Evolutionary conservation across 2,888 invertebrate species (phyloP).

Genomic region (Hydropsyche betteni): DNA sequence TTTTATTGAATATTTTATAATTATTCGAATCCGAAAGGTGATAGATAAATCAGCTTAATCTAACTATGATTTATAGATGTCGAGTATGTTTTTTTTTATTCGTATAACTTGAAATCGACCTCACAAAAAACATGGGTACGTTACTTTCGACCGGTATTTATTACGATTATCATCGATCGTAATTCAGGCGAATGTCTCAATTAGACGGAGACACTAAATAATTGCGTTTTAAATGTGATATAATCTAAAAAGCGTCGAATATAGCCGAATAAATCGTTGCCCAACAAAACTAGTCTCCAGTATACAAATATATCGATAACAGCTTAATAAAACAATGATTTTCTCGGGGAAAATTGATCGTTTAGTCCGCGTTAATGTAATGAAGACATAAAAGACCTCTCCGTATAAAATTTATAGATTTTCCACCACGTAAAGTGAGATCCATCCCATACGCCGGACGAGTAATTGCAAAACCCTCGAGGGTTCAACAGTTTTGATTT

Average conservation of each 20-base stretch:
- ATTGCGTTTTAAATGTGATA: conserved; percentile 34
- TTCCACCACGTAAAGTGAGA: neutral
- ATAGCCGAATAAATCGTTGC: conserved; percentile 28
- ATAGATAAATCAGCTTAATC: conserved; percentile 12
- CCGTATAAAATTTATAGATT: conserved; percentile 14
- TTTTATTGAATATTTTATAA: no score
- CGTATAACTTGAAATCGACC: neutral
- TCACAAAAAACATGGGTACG: neutral
- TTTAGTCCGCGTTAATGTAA: conserved; percentile 4
- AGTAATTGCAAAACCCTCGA: conserved; percentile 6
- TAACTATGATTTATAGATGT: conserved; percentile 1
- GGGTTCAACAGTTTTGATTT: conserved; percentile 12
- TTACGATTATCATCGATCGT: conserved; percentile 15
- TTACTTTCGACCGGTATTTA: conserved; percentile 18
- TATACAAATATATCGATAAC: no score
- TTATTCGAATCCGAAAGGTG: neutral
- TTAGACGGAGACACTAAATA: conserved; percentile 39
- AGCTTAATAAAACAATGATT: no score
- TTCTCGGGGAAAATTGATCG: neutral
- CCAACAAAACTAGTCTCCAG: conserved; percentile 10
- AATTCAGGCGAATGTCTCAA: conserved; percentile 34
- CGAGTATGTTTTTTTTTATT: neutral
- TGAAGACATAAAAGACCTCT: neutral
- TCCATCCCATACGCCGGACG: neutral
- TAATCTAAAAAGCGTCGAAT: conserved; percentile 28